A percentile compares a stretch with the other conserved stretches of the same genome.
These are phyloP conservation scores for Zaprionus nigranus DNA, from an alignment of 1,140 invertebrate species.

Conservation along the genomic window DNA sequence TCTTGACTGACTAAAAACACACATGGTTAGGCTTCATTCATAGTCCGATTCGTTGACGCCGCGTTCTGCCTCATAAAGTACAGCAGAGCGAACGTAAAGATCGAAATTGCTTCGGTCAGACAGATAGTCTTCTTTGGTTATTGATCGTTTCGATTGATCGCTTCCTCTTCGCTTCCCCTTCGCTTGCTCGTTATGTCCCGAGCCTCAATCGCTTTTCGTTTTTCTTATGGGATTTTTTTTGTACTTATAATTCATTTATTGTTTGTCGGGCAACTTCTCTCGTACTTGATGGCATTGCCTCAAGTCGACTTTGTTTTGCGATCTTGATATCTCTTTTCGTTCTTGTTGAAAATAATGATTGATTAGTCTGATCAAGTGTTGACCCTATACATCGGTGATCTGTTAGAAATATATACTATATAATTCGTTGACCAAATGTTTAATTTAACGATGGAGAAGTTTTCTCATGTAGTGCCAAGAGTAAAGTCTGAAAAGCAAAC, in stretches of 20 bases:
- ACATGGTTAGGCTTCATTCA: constrained; percentile 67
- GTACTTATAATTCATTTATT: constrained; percentile 37
- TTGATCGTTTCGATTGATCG: constrained; percentile 45
- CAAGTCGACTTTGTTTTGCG: constrained; percentile 38
- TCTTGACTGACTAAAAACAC: constrained; percentile 19
- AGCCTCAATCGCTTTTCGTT: constrained; percentile 6
- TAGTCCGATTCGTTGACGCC: constrained; percentile 40
- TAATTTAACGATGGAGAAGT: constrained; percentile 47
- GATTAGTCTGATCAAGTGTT: constrained; percentile 68
- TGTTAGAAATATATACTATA: neutral
- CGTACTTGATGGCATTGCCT: constrained; percentile 49
- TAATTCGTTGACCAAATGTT: constrained; percentile 53
- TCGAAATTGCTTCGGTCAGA: constrained; percentile 11
- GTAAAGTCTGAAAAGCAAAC: neutral
- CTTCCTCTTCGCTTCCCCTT: constrained; percentile 25
- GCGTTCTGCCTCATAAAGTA: constrained; percentile 55
- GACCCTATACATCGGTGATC: constrained; percentile 17
- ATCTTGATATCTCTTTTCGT: constrained; percentile 55
- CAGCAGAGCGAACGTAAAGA: constrained; percentile 25
- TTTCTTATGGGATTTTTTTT: constrained; percentile 33
- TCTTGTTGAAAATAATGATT: constrained; percentile 69
- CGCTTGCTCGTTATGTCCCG: constrained; percentile 22
- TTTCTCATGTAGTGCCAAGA: neutral
- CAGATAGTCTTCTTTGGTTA: constrained; percentile 17
- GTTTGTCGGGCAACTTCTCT: constrained; percentile 2